Evolutionary conservation across 2,113 vertebrate genomes (phyloP), one percentile per base, ranked within the genome.

Genomic region (Sorex fumeus): DNA sequence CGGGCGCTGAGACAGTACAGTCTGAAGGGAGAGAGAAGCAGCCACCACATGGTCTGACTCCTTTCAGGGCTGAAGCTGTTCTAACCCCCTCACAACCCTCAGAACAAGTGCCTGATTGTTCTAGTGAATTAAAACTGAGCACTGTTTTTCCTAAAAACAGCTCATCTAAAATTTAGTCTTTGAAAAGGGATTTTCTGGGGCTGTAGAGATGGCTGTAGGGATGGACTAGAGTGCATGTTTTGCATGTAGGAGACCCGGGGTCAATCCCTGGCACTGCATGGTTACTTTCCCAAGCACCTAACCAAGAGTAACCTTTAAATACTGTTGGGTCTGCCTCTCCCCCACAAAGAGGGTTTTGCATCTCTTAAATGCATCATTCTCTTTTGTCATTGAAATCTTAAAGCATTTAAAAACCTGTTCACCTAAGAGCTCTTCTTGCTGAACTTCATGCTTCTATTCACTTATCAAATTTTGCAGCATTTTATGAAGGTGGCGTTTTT

Each of bases 371-470:
- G 21, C 25, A 19, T 18, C 27, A 32, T 53, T 76, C 36, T 75
- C 76, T 83, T 86, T 69, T 94, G 45, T 88, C 34, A 94, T 80
- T 67, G 53, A 69, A 75, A 71, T 45, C 88, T 88, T 60, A 84
- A 84, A n/a, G 57, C 66, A 72, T 87, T 83, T 88, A 34, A 79
- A 94, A 90, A 85, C 28, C 60, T 90, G 53, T 90, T 90, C 45
- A 87, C 81, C 47, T 18, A 25, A 94, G 23, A 82, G 67, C 6
- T 82, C 74, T 91, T 90, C 23, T n/a, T 64, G 84, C 28, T 93
- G 85, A 93, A 92, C 84, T 85, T 90, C 81, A 85, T 75, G 45
- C 28, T 91, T 94, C 57, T 66, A 50, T 79, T 92, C 71, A 70
- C 91, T 95, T 60, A 75, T 71, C 82, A 82, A 78, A 91, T 60